Percentiles rank a stretch among this genome's conserved stretches.
phyloP scores from a whole-genome alignment of 35 echinoderm and acorn worm species.

The Diadema setosum region DNA sequence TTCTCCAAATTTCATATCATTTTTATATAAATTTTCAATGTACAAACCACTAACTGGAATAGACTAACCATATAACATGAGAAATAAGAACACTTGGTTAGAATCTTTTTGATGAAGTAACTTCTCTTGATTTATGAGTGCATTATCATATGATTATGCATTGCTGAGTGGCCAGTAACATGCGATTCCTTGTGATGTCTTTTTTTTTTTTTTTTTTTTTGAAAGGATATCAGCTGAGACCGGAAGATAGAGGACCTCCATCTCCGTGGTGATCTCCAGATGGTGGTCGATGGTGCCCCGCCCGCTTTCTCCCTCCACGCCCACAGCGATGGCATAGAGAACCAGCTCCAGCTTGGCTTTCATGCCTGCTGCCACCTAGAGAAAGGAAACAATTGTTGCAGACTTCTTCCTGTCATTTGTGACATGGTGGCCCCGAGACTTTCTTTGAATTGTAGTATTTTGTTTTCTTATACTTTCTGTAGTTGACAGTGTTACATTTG shows the following conservation, averaged over 20 bases:
- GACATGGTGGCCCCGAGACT: no score
- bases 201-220: neutral
- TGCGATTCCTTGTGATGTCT: neutral
- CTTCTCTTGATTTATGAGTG: neutral
- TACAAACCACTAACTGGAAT: no score
- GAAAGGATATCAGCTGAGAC: slow-evolving; percentile 94
- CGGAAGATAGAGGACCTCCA: slow-evolving; percentile 64
- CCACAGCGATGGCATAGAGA: slow-evolving; percentile 81
- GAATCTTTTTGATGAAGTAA: neutral
- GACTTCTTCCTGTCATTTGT: no score
- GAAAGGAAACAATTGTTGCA: no score
- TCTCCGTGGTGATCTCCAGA: slow-evolving; percentile 85
- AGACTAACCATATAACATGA: no score
- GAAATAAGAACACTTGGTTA: no score
- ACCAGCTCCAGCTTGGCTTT: slow-evolving; percentile 68
- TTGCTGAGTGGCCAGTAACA: neutral
- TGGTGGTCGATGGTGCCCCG: slow-evolving; percentile 87
- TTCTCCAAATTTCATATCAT: no score
- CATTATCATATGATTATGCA: neutral
- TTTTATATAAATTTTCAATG: no score
- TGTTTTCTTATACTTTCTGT: no score
- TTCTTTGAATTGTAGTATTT: no score
- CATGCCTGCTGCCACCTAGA: slow-evolving; percentile 93
- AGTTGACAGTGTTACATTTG: no score
- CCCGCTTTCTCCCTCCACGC: slow-evolving; percentile 77